phyloP scores from a whole-genome alignment of 2,797 vertebrate species.

The Heteromormyrus szaboi region DNA sequence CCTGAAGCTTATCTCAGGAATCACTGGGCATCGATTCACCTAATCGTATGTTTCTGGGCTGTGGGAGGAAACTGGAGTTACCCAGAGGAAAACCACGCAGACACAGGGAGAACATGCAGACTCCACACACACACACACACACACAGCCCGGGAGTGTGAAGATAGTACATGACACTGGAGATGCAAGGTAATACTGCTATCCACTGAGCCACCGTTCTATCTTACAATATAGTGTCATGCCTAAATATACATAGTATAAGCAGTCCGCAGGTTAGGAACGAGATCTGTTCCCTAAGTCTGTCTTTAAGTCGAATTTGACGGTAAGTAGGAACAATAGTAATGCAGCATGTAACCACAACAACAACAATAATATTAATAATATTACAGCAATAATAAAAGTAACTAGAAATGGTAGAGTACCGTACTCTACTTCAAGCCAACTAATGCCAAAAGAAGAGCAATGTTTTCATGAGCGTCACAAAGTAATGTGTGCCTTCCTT shows the following conservation, averaged over 20 bases:
- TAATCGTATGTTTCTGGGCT: not conserved
- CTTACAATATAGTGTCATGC: not conserved
- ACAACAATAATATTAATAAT: not conserved
- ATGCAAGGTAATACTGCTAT: not conserved
- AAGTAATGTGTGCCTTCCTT: not conserved
- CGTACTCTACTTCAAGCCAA: not conserved
- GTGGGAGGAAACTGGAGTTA: not conserved
- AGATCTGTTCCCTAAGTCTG: not conserved
- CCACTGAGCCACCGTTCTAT: not conserved
- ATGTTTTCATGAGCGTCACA: not conserved
- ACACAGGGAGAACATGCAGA: not conserved
- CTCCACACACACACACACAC: not conserved
- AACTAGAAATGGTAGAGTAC: not conserved
- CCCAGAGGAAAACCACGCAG: not conserved
- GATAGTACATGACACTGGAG: not conserved
- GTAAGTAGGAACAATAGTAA: not conserved
- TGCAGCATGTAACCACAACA: not conserved
- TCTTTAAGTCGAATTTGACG: not conserved
- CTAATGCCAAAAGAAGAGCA: not conserved
- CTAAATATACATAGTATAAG: not conserved
- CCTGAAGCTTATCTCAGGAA: not conserved
- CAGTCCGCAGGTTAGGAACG: not conserved
- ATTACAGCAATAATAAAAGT: not conserved
- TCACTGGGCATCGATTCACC: not conserved
- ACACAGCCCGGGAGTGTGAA: not conserved